phyloP scores from a whole-genome alignment of 2,113 vertebrate species.

The Paedocypris sp. region DNA sequence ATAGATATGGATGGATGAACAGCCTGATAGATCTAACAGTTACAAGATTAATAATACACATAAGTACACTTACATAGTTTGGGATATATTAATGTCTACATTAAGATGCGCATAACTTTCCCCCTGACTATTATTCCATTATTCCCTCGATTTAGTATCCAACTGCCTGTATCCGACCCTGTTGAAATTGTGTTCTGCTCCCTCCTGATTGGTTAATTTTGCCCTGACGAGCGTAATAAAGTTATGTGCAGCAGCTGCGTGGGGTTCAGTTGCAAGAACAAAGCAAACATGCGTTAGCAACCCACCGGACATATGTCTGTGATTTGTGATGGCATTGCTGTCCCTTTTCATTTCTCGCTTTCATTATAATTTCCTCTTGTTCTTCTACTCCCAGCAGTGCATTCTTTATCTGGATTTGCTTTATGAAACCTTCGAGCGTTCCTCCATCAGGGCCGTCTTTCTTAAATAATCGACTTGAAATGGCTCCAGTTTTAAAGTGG shows the following conservation, averaged over 20 bases:
- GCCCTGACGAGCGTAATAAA: neutral
- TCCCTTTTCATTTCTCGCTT: conserved; percentile 38
- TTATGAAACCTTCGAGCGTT: conserved; percentile 52
- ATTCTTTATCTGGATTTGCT: conserved; percentile 52
- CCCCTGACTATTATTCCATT: no score
- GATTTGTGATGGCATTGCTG: conserved; percentile 40
- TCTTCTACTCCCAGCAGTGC: conserved; percentile 30
- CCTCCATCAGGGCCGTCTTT: conserved; percentile 52
- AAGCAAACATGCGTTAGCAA: neutral
- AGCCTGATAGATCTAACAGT: no score
- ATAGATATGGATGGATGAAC: no score
- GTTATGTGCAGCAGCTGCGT: neutral
- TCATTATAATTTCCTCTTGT: neutral
- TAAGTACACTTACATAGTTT: no score
- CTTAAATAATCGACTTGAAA: conserved; percentile 59
- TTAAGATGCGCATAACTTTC: no score
- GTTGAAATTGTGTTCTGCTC: neutral
- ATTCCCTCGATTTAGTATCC: neutral
- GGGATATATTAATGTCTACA: no score
- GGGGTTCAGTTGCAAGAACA: neutral
- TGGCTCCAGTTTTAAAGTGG: conserved; percentile 52
- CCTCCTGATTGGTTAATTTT: neutral
- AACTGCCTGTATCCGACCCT: neutral
- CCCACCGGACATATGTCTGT: conserved; percentile 13
- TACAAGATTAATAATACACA: no score